Evolutionary conservation across 2,888 invertebrate genomes (phyloP).

Genomic region (Hydriomena furcata): DNA sequence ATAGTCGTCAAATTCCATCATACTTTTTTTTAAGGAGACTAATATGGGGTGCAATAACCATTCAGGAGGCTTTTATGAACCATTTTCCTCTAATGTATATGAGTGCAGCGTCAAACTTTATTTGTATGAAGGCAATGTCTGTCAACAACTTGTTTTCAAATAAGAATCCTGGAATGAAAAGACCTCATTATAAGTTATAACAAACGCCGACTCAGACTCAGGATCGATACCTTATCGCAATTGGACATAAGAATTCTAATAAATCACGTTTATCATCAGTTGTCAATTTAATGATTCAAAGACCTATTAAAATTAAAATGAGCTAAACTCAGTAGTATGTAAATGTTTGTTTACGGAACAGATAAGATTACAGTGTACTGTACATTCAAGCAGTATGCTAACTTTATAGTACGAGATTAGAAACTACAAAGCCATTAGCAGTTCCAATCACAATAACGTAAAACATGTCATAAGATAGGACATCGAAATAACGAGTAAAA

Average conservation of each 20-base stretch:
- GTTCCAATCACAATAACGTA: too few species aligned
- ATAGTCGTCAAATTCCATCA: too few species aligned
- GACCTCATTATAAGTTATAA: conserved; percentile 9
- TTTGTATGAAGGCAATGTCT: too few species aligned
- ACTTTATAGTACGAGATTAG: too few species aligned
- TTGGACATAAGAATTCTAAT: conserved; percentile 16
- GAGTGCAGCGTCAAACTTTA: too few species aligned
- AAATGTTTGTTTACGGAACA: conserved; percentile 63
- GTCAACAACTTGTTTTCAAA: background rate
- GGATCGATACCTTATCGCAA: conserved; percentile 20
- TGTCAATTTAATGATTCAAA: conserved; percentile 34
- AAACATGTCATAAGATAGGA: too few species aligned
- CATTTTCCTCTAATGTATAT: too few species aligned
- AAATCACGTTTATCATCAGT: conserved; percentile 33
- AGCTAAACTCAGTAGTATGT: conserved; percentile 60
- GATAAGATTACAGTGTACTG: conserved; percentile 43
- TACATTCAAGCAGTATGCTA: background rate
- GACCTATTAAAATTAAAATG: conserved; percentile 47
- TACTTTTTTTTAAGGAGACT: too few species aligned
- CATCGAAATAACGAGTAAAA: too few species aligned
- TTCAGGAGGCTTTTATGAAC: too few species aligned
- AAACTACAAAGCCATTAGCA: too few species aligned
- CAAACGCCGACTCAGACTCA: conserved; percentile 12
- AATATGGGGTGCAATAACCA: too few species aligned
- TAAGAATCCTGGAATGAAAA: background rate